Evolutionary conservation across 2,888 invertebrate genomes (phyloP).

Genomic region (Hydraecia micacea): DNA sequence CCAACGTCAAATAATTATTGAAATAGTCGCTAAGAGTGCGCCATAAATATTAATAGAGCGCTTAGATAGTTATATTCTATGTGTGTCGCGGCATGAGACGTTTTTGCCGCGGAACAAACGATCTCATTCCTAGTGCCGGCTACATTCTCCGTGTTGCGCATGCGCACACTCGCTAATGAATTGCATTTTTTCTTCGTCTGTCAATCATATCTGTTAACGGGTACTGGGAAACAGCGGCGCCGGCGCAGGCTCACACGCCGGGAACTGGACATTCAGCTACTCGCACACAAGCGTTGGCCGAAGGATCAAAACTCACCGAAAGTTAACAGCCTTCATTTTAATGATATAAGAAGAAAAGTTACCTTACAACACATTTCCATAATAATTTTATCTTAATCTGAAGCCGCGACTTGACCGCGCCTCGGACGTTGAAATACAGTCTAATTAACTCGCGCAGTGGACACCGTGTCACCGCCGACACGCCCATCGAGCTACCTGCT

Average conservation of each 20-base stretch:
- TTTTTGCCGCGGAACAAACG: slow-evolving; percentile 71
- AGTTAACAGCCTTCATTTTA: neutral
- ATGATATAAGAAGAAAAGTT: slow-evolving; percentile 2
- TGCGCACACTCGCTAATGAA: slow-evolving; percentile 70
- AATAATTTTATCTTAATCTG: slow-evolving; percentile 19
- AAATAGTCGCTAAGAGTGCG: slow-evolving; percentile 56
- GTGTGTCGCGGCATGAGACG: slow-evolving; percentile 59
- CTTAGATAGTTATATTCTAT: slow-evolving; percentile 66
- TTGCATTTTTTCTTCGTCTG: slow-evolving; percentile 73
- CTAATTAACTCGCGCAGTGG: neutral
- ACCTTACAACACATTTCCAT: slow-evolving; percentile 8
- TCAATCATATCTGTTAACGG: slow-evolving; percentile 73
- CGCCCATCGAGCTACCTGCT: slow-evolving; percentile 7
- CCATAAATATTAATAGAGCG: slow-evolving; percentile 63
- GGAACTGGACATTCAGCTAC: slow-evolving; percentile 6
- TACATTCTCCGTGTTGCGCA: slow-evolving; percentile 66
- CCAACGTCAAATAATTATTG: slow-evolving; percentile 54
- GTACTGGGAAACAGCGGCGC: slow-evolving; percentile 63
- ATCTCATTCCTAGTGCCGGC: slow-evolving; percentile 66
- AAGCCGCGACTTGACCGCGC: slow-evolving; percentile 4
- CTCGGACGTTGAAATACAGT: neutral
- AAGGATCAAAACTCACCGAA: slow-evolving; percentile 3
- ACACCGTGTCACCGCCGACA: slow-evolving; percentile 30
- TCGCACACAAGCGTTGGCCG: neutral
- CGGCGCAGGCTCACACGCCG: slow-evolving; percentile 47